Evolutionary conservation across 1,140 invertebrate genomes (phyloP).

Genomic region (Meloidogyne exigua): DNA sequence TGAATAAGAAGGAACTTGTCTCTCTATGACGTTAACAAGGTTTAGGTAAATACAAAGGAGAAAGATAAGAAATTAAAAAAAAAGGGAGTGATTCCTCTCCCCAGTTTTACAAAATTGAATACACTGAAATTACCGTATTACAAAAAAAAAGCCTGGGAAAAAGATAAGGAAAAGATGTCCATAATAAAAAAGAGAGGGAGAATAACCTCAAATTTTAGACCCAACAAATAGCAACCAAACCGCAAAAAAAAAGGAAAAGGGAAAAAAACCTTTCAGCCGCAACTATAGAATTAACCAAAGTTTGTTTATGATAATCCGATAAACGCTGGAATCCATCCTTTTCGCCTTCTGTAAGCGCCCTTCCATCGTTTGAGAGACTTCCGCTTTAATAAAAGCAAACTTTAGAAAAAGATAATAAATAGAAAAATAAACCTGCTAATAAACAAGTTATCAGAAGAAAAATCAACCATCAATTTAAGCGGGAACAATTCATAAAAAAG

Average conservation of each 20-base stretch:
- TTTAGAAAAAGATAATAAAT: background rate
- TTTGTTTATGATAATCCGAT: background rate
- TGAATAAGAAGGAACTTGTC: too few species aligned
- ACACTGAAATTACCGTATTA: too few species aligned
- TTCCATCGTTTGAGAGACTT: constrained; percentile 2
- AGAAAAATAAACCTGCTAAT: constrained; percentile 6
- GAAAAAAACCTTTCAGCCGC: constrained; percentile 1
- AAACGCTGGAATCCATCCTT: background rate
- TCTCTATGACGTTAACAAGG: too few species aligned
- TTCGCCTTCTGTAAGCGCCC: background rate
- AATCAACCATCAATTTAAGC: constrained; percentile 14
- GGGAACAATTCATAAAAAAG: constrained; percentile 20
- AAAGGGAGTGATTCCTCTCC: too few species aligned
- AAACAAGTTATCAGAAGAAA: constrained; percentile 11
- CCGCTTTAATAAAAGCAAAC: background rate
- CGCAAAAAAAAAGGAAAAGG: background rate
- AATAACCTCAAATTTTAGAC: too few species aligned
- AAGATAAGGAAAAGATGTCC: too few species aligned
- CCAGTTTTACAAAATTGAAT: too few species aligned
- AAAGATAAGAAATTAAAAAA: too few species aligned
- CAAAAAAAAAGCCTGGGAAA: too few species aligned
- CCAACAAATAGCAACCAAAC: too few species aligned
- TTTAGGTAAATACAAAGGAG: too few species aligned
- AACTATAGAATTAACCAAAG: background rate
- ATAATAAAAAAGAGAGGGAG: too few species aligned